These are phyloP conservation scores for Rotaria macrura DNA, from an alignment of 2,888 invertebrate genomes.

Conservation along the genomic window DNA sequence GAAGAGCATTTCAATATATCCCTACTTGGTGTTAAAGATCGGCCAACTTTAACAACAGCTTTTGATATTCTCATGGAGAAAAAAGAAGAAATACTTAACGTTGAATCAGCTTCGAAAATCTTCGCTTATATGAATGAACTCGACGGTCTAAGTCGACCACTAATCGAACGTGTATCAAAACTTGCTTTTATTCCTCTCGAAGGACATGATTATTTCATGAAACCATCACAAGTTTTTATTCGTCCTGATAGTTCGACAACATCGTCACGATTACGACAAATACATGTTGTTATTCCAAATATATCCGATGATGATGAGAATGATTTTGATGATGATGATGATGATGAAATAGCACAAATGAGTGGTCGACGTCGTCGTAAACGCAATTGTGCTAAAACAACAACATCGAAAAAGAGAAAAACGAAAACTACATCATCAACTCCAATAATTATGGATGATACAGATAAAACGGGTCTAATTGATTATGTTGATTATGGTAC, in stretches of 20 bases:
- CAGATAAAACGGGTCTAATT: constrained; percentile 17
- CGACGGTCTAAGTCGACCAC: constrained; percentile 9
- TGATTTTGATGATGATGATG: not conserved
- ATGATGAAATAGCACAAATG: not conserved
- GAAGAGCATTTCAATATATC: not conserved
- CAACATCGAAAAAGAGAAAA: not conserved
- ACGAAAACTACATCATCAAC: not conserved
- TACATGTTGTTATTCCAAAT: not conserved
- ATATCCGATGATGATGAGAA: not conserved
- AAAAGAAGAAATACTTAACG: not conserved
- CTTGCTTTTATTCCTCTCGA: not conserved
- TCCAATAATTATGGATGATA: not conserved
- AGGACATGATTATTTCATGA: not conserved
- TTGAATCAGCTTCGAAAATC: not conserved
- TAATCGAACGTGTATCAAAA: not conserved
- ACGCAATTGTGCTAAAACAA: not conserved
- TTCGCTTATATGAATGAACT: not conserved
- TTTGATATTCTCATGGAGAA: not conserved
- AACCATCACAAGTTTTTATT: constrained; percentile 18
- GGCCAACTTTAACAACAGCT: not conserved
- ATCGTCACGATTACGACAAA: not conserved
- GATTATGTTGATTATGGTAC: constrained; percentile 1
- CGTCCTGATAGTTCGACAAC: not conserved
- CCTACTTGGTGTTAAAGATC: not conserved
- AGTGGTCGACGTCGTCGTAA: not conserved